Evolutionary conservation across 53 echinoderm and acorn worm species (phyloP).

Genomic region (Zoroaster sp.): DNA sequence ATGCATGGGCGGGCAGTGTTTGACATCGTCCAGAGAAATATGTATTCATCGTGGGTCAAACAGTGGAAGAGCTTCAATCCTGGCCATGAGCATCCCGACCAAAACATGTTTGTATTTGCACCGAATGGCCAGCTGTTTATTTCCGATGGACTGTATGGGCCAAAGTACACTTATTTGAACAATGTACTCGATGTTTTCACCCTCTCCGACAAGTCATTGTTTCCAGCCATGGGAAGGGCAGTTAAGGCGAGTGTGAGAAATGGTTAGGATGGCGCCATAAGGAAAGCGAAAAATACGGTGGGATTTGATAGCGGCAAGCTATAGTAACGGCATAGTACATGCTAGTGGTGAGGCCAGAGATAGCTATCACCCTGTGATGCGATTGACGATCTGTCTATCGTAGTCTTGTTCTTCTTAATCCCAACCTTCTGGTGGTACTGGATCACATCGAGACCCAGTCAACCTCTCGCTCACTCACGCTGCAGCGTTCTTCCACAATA

Average conservation of each 20-base stretch:
- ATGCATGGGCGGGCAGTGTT: slow-evolving; percentile 85
- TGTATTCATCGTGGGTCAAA: slow-evolving; percentile 91
- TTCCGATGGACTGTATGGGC: slow-evolving; percentile 92
- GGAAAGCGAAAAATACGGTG: slow-evolving; percentile 56
- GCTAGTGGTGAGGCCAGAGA: slow-evolving; percentile 77
- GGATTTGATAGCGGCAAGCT: slow-evolving; percentile 70
- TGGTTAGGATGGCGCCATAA: slow-evolving; percentile 84
- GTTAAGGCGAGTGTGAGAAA: slow-evolving; percentile 91
- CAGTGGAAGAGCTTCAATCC: slow-evolving; percentile 96
- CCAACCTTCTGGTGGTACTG: slow-evolving; percentile 73
- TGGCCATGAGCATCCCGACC: slow-evolving; percentile 98
- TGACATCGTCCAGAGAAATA: slow-evolving; percentile 80
- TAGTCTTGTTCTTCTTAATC: slow-evolving; percentile 72
- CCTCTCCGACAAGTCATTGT: slow-evolving; percentile 84
- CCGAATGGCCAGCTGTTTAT: slow-evolving; percentile 85
- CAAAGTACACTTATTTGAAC: slow-evolving; percentile 84
- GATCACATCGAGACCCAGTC: slow-evolving; percentile 79
- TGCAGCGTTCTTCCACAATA: slow-evolving; percentile 89
- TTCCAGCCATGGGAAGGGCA: slow-evolving; percentile 95
- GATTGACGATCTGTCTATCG: slow-evolving; percentile 86
- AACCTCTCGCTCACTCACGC: slow-evolving; percentile 71
- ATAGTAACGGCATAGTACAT: slow-evolving; percentile 65
- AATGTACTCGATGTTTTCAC: slow-evolving; percentile 84
- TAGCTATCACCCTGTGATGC: slow-evolving; percentile 77
- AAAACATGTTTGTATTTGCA: slow-evolving; percentile 94